Base-by-base conservation (phyloP, 2,888 invertebrate genomes). In the Isoperla grammatica region DNA sequence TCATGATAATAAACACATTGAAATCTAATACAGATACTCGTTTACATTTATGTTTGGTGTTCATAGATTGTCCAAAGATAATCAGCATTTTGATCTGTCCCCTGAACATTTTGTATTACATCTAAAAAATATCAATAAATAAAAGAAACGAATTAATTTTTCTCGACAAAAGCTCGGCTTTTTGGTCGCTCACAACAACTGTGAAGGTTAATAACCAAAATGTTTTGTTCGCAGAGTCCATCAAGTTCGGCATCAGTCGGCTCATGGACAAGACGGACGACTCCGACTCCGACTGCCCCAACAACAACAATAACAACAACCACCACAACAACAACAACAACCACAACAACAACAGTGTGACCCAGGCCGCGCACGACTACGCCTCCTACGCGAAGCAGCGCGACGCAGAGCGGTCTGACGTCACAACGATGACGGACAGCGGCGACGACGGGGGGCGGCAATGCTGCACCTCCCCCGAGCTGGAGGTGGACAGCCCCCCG, bases 161-260 rank as follows among this genome's bases (percentile, higher is more conserved):
- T n/a, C n/a, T n/a, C n/a, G n/a, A n/a, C n/a, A n/a, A n/a, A n/a
- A n/a, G n/a, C n/a, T n/a, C n/a, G n/a, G n/a, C n/a, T n/a, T n/a
- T n/a, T n/a, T n/a, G n/a, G n/a, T n/a, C n/a, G n/a, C n/a, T n/a
- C n/a, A n/a, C n/a, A n/a, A n/a, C n/a, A n/a, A n/a, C n/a, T n/a
- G n/a, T n/a, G n/a, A n/a, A n/a, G n/a, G n/a, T n/a, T n/a, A n/a
- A n/a, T n/a, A n/a, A n/a, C n/a, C n/a, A n/a, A n/a, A n/a, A n/a
- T n/a, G n/a, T 70, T 72, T 73, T 63, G 64, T 81, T 61, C 81
- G 2, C 84, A 90, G 91, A 89, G 70, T 85, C 87, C 72, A 84
- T 91, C 69, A 90, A 90, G 69, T 92, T 91, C 69, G 90, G 91
- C 61, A 86, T 92, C 69, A 89, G 84, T 73, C 85, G 91, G 62